A percentile compares a stretch with the other conserved stretches of the same genome.
phyloP scores from a whole-genome alignment of 2,888 invertebrate species.

The Netelia fuscicornis region DNA sequence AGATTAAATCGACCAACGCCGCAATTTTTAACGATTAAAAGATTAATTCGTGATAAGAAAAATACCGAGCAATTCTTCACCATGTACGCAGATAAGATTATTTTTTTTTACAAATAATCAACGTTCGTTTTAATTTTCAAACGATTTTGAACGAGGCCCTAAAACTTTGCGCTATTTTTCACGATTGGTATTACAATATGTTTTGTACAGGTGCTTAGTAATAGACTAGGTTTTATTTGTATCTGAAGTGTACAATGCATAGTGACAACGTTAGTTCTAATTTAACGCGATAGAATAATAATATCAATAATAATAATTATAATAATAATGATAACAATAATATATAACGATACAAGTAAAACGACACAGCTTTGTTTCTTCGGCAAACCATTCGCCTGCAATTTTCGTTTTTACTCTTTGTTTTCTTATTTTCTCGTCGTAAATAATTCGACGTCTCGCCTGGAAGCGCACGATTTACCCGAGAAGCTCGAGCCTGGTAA shows the following conservation, averaged over 20 bases:
- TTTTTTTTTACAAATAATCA: too few species aligned
- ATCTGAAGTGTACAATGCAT: slow-evolving; percentile 81
- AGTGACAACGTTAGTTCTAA: slow-evolving; percentile 81
- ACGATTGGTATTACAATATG: background rate
- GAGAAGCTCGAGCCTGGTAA: slow-evolving; percentile 44
- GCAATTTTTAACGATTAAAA: too few species aligned
- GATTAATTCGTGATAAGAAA: too few species aligned
- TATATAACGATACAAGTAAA: slow-evolving; percentile 68
- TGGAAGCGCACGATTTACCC: slow-evolving; percentile 37
- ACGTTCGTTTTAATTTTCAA: too few species aligned
- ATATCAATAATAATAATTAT: slow-evolving; percentile 68
- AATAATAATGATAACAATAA: slow-evolving; percentile 44
- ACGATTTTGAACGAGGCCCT: too few species aligned
- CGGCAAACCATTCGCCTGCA: slow-evolving; percentile 52
- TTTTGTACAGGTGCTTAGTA: slow-evolving; percentile 62
- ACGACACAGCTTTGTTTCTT: slow-evolving; percentile 65
- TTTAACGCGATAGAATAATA: slow-evolving; percentile 74
- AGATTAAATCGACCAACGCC: too few species aligned
- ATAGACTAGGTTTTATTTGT: slow-evolving; percentile 82
- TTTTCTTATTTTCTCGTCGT: background rate
- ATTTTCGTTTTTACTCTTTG: slow-evolving; percentile 7
- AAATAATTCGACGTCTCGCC: slow-evolving; percentile 14
- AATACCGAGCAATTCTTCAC: too few species aligned
- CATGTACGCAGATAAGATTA: too few species aligned
- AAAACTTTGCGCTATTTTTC: too few species aligned